Evolutionary conservation across 2,888 invertebrate genomes (phyloP), one percentile per base, ranked within the genome.

Genomic region (Mylabris sibirica): DNA sequence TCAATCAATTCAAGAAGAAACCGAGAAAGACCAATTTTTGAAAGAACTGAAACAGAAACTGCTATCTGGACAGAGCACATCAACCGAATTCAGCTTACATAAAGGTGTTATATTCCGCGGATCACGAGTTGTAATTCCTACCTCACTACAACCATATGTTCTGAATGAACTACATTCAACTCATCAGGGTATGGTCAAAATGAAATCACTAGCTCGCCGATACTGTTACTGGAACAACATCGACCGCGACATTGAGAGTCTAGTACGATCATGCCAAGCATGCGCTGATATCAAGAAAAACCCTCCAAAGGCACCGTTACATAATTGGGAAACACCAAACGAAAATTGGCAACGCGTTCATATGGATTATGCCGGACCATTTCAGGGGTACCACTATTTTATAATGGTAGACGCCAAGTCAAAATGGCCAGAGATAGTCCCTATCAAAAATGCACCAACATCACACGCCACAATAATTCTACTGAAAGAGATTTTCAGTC

Each of bases 311-410:
- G 69, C 68, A 34, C 53, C 26, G 9, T 60, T 67, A 5, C 76
- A 79, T 61, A 73, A 71, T 4, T 78, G 77, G 78, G 75, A 78
- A 59, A 72, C 69, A 59, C 74, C 77, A 3, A 67, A 65, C 17
- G 64, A 59, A 63, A 71, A 76, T 5, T 80, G 79, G 77, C 65
- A 72, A 53, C 60, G 78, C 12, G 49, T 81, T 8, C 81, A 81
- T 64, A 74, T 82, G 34, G 78, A 80, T 73, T 80, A 77, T 68
- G 77, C 78, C 65, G 78, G 79, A 70, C 79, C 79, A 41, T 53
- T 77, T 49, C 60, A 59, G 11, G 72, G 67, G 11, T 70, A 41
- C 59, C 65, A 65, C 60, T 64, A 74, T 24, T 64, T 77, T 4
- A 68, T 74, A 17, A 26, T 72, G n/a, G 67, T 71, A 6, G 81